Evolutionary conservation across 1,140 invertebrate species (phyloP).

Genomic region (Riptortus pedestris): DNA sequence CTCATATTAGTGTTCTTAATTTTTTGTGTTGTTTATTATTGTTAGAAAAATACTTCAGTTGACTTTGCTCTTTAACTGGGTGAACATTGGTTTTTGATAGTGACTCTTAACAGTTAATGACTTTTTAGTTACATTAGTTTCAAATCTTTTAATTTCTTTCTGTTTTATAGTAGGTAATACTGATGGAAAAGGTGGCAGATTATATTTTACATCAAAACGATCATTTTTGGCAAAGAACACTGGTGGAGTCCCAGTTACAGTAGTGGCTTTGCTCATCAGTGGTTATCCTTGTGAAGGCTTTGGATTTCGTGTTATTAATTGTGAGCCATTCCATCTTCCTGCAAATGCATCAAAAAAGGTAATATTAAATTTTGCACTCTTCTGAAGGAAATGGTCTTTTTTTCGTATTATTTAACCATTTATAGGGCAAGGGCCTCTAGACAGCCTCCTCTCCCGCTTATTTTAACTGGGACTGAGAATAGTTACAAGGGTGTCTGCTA

Average conservation of each 20-base stretch:
- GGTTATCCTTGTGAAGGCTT: slow-evolving; percentile 69
- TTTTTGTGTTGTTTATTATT: no score
- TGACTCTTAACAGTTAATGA: no score
- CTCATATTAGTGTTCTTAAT: no score
- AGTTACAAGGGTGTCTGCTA: no score
- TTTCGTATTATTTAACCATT: background rate
- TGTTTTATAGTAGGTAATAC: slow-evolving; percentile 40
- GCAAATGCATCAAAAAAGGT: slow-evolving; percentile 69
- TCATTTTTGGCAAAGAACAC: slow-evolving; percentile 81
- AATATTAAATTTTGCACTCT: background rate
- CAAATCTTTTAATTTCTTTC: slow-evolving; percentile 20
- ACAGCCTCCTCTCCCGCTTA: no score
- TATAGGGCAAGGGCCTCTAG: no score
- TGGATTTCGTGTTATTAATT: slow-evolving; percentile 77
- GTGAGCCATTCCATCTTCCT: slow-evolving; percentile 63
- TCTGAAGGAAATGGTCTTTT: background rate
- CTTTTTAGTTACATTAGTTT: no score
- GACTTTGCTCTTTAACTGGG: no score
- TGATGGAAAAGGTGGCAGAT: slow-evolving; percentile 43
- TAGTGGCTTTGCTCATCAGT: slow-evolving; percentile 67
- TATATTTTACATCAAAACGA: slow-evolving; percentile 67
- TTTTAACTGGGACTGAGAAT: no score
- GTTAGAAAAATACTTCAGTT: no score
- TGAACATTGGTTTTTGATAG: no score
- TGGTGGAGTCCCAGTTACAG: slow-evolving; percentile 66